Evolutionary conservation across 1,140 invertebrate species (phyloP), one percentile per base, ranked within the genome.

Genomic region (Hermetia illucens): DNA sequence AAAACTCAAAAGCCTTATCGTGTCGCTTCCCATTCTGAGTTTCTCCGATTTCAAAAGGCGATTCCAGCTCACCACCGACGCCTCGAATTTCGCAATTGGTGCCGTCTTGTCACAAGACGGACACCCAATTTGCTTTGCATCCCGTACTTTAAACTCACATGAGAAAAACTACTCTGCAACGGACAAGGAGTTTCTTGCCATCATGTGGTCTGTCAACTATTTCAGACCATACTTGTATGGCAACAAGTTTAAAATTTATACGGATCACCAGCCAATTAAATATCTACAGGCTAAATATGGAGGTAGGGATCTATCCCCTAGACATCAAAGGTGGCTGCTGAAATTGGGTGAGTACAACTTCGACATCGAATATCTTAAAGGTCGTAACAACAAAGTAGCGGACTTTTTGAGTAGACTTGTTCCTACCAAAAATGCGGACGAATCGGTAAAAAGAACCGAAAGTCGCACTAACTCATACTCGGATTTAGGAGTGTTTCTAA

Each of bases 211-310:
- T 5, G 45, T 68, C 4, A 44, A 55, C 41, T 47, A 66, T 30
- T 70, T 66, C 43, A 22, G 58, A 40, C 54, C 55, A 10, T 73
- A 65, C 46, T 39, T 71, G 4, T 60, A 55, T 41, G 61, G 58
- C 21, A 50, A 25, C 16, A 45, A 53, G 22, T 68, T 71, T 42
- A 52, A 39, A 15, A 15, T 32, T 22, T 34, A 53, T 24, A 67
- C 62, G 1, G 66, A 74, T 43, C 68, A 73, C 39, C 63, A 64
- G 45, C 31, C 19, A 39, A 19, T 27, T 36, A 36, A 29, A 12
- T 29, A 24, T 21, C 33, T 25, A 19, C 32, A 40, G 20, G 21
- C 32, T 9, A 40, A 40, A 40, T 29, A 19, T 35, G 19, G 29
- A 24, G 39, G 33, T 10, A 40, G 29, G 21, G 24, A 40, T 30